phyloP scores from a whole-genome alignment of 2,888 invertebrate genomes.

The Pseudococcus longispinus region DNA sequence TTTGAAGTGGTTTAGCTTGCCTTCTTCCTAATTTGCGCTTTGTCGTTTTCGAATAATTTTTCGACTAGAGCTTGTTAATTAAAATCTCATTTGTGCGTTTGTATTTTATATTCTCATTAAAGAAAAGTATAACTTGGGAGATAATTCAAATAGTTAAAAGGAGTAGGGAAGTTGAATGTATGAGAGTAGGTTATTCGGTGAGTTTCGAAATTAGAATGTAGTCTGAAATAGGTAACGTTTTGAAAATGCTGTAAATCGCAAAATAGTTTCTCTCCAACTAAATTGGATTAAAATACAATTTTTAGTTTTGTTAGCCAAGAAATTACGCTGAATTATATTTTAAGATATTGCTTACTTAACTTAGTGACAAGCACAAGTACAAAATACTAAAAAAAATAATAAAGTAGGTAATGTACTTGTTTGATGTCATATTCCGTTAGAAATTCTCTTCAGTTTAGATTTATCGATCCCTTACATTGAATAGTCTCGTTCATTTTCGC shows the following conservation, averaged over 20 bases:
- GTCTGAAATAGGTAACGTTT: background rate
- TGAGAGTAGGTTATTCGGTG: background rate
- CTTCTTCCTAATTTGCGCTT: conserved; percentile 21
- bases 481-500: background rate
- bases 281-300: background rate
- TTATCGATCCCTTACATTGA: background rate
- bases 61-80: background rate
- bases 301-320: background rate
- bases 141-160: background rate
- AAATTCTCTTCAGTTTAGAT: background rate
- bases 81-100: conserved; percentile 23
- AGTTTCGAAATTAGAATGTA: background rate
- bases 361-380: background rate
- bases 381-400: background rate
- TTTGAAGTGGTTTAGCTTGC: conserved; percentile 49
- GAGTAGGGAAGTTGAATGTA: background rate
- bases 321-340: background rate
- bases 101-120: background rate
- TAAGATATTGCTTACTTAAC: background rate
- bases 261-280: background rate
- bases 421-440: background rate
- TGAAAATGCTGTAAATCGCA: background rate
- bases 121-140: background rate
- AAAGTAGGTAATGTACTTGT: background rate
- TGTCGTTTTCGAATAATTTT: background rate